Conservation (phyloP, 2,888 invertebrate species). For the Tyria jacobaeae region DNA sequence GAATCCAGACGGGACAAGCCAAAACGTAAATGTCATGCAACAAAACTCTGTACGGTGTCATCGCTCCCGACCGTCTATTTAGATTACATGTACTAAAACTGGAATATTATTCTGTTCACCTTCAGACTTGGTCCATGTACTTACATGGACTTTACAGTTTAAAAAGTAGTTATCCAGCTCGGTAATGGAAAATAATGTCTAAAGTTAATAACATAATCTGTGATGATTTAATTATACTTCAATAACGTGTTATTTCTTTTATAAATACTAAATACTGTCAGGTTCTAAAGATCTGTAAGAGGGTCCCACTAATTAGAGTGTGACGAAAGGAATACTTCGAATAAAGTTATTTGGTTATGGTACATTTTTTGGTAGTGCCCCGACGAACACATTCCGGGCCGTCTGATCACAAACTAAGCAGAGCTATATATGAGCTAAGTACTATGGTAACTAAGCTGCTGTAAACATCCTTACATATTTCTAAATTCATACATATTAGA, state of each 20-base stretch:
- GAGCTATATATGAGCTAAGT: too few relatives aligned
- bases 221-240: neutral
- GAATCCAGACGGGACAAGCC: conserved; percentile 69
- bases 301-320: neutral
- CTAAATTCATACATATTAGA: too few relatives aligned
- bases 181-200: neutral
- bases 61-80: conserved; percentile 61
- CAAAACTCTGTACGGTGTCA: conserved; percentile 72
- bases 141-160: neutral
- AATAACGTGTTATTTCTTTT: too few relatives aligned
- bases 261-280: neutral
- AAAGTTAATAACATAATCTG: neutral
- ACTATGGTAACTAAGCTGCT: too few relatives aligned
- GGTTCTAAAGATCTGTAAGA: neutral
- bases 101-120: conserved; percentile 15
- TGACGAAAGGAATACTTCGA: neutral
- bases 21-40: conserved; percentile 81
- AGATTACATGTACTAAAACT: conserved; percentile 44
- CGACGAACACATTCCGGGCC: neutral
- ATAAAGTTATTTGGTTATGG: neutral
- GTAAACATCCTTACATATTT: too few relatives aligned
- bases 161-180: neutral
- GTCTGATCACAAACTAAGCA: too few relatives aligned
- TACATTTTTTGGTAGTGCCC: neutral
- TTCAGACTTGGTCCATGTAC: neutral